phyloP scores from a whole-genome alignment of 2,797 vertebrate species.

The Rhinoraja longicauda region DNA sequence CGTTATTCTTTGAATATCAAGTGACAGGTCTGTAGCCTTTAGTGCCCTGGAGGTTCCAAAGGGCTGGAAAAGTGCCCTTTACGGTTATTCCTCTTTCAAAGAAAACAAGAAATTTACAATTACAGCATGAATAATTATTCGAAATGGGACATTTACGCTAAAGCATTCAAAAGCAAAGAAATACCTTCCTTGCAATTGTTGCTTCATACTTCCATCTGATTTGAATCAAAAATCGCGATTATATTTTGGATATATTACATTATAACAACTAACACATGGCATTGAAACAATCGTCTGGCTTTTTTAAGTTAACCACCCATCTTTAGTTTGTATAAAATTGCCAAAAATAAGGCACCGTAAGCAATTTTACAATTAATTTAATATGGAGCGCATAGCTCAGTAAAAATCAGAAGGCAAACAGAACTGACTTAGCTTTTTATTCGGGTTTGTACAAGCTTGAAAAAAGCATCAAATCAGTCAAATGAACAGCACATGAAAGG shows the following conservation, averaged over 20 bases:
- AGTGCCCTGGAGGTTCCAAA: not conserved
- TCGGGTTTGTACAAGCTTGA: too few species aligned
- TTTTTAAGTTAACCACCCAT: constrained; percentile 33
- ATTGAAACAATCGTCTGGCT: constrained; percentile 32
- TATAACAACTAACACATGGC: constrained; percentile 37
- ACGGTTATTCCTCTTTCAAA: not conserved
- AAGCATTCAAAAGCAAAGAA: constrained; percentile 19
- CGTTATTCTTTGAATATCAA: not conserved
- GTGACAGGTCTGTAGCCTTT: not conserved
- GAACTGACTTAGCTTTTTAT: not conserved
- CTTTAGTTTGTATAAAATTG: constrained; percentile 10
- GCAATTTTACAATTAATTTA: constrained; percentile 35
- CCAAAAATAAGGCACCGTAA: constrained; percentile 37
- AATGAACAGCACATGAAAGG: not conserved
- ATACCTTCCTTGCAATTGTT: constrained; percentile 25
- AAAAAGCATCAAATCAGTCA: not conserved
- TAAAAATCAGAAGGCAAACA: constrained; percentile 29
- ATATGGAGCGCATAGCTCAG: constrained; percentile 19
- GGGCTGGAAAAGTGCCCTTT: not conserved
- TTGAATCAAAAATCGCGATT: constrained; percentile 33
- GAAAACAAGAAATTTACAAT: constrained; percentile 31
- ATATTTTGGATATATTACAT: constrained; percentile 29
- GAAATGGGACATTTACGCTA: not conserved
- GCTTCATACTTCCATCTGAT: constrained; percentile 28
- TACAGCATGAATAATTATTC: constrained; percentile 18